A percentile compares a stretch with the other conserved stretches of the same genome.
Evolutionary conservation across 1,140 invertebrate species (phyloP).

Genomic region (Trichomalopsis sarcophagae): DNA sequence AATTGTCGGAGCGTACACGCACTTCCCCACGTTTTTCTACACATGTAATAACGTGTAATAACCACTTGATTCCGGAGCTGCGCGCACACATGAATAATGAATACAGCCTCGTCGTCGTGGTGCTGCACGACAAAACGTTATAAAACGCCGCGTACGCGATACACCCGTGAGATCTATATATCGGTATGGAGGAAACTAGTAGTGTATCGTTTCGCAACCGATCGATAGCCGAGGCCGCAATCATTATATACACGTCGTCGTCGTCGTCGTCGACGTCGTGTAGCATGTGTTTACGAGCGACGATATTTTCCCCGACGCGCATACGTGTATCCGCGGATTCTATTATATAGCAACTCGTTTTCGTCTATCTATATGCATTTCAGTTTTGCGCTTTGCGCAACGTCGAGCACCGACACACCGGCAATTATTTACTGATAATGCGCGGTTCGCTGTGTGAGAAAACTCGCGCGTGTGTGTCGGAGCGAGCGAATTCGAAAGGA

Average conservation of each 20-base stretch:
- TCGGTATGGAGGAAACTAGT: not conserved
- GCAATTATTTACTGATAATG: not conserved
- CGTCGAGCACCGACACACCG: not conserved
- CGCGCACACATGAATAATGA: conserved; percentile 12
- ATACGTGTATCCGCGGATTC: not conserved
- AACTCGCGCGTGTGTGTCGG: not conserved
- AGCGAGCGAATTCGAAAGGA: not conserved
- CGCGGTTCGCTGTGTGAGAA: not conserved
- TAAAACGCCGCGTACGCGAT: not conserved
- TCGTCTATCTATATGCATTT: not conserved
- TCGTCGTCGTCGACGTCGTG: not conserved
- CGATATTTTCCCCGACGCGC: not conserved
- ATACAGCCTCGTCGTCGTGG: not conserved
- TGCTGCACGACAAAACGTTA: not conserved
- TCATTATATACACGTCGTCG: not conserved
- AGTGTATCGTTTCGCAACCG: not conserved
- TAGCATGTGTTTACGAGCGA: not conserved
- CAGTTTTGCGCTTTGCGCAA: not conserved
- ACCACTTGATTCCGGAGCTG: not conserved
- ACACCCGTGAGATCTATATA: not conserved
- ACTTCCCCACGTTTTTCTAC: not conserved
- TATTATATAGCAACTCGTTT: not conserved
- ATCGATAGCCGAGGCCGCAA: not conserved
- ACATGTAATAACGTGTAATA: not conserved
- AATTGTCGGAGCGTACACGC: not conserved